Base-by-base conservation (phyloP, 2,113 vertebrate species). In the Zosterops borbonicus region DNA sequence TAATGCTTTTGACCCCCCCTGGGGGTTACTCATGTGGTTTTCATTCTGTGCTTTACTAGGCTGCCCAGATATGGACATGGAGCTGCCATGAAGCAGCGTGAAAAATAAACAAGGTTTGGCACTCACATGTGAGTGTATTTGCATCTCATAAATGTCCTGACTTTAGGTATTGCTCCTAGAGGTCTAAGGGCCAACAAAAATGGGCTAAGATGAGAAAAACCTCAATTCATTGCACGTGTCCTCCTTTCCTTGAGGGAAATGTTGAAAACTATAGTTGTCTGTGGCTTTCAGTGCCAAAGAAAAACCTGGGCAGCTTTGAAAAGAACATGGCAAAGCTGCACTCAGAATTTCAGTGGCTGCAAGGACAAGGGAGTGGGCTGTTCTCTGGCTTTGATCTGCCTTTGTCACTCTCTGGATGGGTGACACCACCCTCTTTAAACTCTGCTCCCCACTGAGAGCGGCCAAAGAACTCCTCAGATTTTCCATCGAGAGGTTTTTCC, bases 381-480 rank as follows among this genome's bases (percentile, higher is more conserved):
- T 88, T 80, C 29, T n/a, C 75, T 65, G 63, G 31, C 90, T 93
- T 92, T 94, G 71, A 86, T 83, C 75, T 76, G 59, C n/a, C 63
- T 78, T 88, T 65, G 75, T 95, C 85, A 90, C 64, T 23, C 25
- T 55, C 55, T 3, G 15, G 35, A 17, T 52, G 49, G 58, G 46
- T 27, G 33, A 88, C 92, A 69, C 70, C 75, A 28, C 37, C 67
- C 78, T 42, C 83, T 73, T 65, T 62, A 49, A 95, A 74, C 85
- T 19, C 78, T 1, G 3, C 25, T 84, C 70, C 58, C 55, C 60
- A 7, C 29, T 9, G 17, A 21, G 67, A 35, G 29, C 3, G 4
- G 58, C 55, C 73, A 75, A 86, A 89, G 52, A 64, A 39, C 28
- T 73, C 39, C 56, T 93, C 93, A 92, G 69, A 94, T 83, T 97